Percentiles rank a stretch among this genome's conserved stretches.
These are phyloP conservation scores for Drosophila ogumai DNA, from an alignment of 1,140 invertebrate genomes.

Conservation along the genomic window DNA sequence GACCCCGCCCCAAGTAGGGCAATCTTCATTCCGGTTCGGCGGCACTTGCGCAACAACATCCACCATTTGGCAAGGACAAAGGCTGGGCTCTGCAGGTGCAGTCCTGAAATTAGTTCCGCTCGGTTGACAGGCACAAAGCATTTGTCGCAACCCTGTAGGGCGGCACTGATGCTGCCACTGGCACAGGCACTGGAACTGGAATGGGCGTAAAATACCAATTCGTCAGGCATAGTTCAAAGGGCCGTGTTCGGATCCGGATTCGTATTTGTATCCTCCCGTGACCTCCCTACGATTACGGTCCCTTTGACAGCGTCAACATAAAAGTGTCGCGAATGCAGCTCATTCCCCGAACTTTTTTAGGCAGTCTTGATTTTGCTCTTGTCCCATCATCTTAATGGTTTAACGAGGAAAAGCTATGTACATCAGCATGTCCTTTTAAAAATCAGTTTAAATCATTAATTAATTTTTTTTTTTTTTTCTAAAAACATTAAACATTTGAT, in stretches of 20 bases:
- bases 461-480: too few species aligned
- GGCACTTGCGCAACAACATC: conserved; percentile 57
- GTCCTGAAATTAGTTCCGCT: conserved; percentile 76
- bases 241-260: conserved; percentile 26
- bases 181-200: conserved; percentile 9
- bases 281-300: conserved; percentile 26
- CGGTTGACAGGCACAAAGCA: conserved; percentile 79
- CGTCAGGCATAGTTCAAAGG: conserved; percentile 79
- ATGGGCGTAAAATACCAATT: conserved; percentile 83
- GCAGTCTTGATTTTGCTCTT: background rate
- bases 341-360: conserved; percentile 1
- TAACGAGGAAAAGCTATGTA: background rate
- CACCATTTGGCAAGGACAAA: conserved; percentile 28
- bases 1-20: conserved; percentile 5
- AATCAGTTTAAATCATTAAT: background rate
- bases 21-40: background rate
- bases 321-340: conserved; percentile 39
- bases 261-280: conserved; percentile 17
- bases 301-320: conserved; percentile 61
- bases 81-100: conserved; percentile 76
- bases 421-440: background rate
- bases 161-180: conserved; percentile 4
- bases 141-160: conserved; percentile 44
- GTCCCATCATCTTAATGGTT: background rate
- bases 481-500: too few species aligned